Evolutionary conservation across 2,888 invertebrate species (phyloP).

Genomic region (Holacanthella duospinosa): DNA sequence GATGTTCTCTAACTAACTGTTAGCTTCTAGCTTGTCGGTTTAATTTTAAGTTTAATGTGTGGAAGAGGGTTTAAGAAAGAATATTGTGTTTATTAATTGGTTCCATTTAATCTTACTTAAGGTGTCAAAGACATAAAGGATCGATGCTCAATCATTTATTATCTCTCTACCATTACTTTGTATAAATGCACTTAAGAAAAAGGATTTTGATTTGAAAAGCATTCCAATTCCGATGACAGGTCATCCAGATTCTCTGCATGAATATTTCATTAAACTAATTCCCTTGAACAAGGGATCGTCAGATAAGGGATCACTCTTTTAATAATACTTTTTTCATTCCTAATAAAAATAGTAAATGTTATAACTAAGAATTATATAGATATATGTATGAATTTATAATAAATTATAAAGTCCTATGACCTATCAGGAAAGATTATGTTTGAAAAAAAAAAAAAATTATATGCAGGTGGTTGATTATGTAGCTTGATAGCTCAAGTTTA

Average conservation of each 20-base stretch:
- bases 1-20: too few species aligned
- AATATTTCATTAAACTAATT: not conserved
- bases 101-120: constrained; percentile 31
- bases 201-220: not conserved
- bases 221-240: not conserved
- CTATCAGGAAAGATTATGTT: not conserved
- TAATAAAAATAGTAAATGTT: too few species aligned
- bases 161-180: not conserved
- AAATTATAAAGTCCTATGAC: not conserved
- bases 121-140: constrained; percentile 11
- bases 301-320: too few species aligned
- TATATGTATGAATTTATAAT: too few species aligned
- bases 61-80: too few species aligned
- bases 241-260: not conserved
- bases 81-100: constrained; percentile 36
- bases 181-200: not conserved
- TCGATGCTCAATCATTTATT: not conserved
- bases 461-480: not conserved
- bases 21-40: too few species aligned
- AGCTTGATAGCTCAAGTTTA: too few species aligned
- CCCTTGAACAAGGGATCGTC: not conserved
- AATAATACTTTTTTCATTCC: too few species aligned
- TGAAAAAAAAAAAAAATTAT: not conserved
- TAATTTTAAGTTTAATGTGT: too few species aligned
- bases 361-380: too few species aligned